A percentile compares a stretch with the other conserved stretches of the same genome.
phyloP scores from a whole-genome alignment of 2,888 invertebrate species.

The Dynastes hyllus region DNA sequence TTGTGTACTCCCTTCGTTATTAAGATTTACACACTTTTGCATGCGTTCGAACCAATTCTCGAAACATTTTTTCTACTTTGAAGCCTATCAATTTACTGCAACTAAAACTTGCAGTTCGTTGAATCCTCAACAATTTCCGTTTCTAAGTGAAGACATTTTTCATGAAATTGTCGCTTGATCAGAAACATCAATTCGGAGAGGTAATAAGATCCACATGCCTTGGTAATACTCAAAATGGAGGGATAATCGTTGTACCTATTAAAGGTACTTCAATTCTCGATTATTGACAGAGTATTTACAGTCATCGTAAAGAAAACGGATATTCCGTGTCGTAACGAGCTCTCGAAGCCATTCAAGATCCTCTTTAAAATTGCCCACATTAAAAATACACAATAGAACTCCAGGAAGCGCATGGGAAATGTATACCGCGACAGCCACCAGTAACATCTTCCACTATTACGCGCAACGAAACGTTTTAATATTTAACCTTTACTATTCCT shows the following conservation, averaged over 20 bases:
- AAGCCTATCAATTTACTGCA: no score
- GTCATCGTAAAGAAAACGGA: not conserved
- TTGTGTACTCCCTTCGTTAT: no score
- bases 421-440: conserved; percentile 14
- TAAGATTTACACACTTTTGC: no score
- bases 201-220: no score
- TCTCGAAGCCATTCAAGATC: conserved; percentile 15
- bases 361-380: conserved; percentile 26
- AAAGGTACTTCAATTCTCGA: not conserved
- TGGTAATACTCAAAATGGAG: no score
- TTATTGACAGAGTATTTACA: not conserved
- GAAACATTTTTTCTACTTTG: no score
- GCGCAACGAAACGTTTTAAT: conserved; percentile 32
- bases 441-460: conserved; percentile 27
- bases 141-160: no score
- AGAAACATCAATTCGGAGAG: no score
- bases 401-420: not conserved
- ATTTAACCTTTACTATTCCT: conserved; percentile 43
- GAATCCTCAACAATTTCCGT: no score
- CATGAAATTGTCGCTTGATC: no score
- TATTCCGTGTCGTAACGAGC: not conserved
- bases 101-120: no score
- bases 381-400: conserved; percentile 34
- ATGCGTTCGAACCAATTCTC: no score
- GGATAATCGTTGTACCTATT: not conserved